Base-by-base conservation (phyloP, 2,888 invertebrate genomes). In the Rosalia funebris region DNA sequence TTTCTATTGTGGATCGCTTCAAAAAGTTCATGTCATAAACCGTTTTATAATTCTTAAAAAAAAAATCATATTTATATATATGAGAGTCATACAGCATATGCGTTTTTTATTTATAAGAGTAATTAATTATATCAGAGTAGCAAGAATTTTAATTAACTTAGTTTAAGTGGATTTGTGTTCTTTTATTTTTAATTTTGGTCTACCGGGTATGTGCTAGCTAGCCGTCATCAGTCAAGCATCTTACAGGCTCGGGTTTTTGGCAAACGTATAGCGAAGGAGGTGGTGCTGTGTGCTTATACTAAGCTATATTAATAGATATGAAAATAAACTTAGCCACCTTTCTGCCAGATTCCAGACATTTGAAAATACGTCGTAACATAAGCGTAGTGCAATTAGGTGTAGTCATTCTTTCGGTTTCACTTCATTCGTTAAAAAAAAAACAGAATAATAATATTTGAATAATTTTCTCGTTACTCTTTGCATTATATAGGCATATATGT, bases 281-380 rank as follows among this genome's bases (percentile, higher is more conserved):
- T 57, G 59, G 60, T 61, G 58, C 55, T 63, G 52, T 70, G 67
- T 71, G 72, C 71, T 74, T 75, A 72, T 62, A 71, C 69, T 70
- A 70, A 65, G 65, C 66, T 69, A 69, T 77, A 77, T 77, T 77
- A 75, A 76, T 77, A 77, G 76, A 73, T 67, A 69, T 69, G 73
- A 77, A 77, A 75, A 77, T 76, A 77, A 76, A 76, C 75, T 70
- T 65, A 64, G 72, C 70, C 69, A 72, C 70, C 69, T 72, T 72
- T 71, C 70, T 70, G 74, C 71, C 72, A 72, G 71, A 74, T 75
- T 75, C 71, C 74, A 67, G 65, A 63, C 67, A 47, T 65, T 63
- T 56, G 50, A 50, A 57, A 58, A 62, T 53, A 53, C 50, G 50
- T 12, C 37, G 25, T n/a, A 34, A 34, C 60, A 56, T 25, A 32